Conservation (phyloP, 2,888 invertebrate species). For the Glaucopsyche alexis region DNA sequence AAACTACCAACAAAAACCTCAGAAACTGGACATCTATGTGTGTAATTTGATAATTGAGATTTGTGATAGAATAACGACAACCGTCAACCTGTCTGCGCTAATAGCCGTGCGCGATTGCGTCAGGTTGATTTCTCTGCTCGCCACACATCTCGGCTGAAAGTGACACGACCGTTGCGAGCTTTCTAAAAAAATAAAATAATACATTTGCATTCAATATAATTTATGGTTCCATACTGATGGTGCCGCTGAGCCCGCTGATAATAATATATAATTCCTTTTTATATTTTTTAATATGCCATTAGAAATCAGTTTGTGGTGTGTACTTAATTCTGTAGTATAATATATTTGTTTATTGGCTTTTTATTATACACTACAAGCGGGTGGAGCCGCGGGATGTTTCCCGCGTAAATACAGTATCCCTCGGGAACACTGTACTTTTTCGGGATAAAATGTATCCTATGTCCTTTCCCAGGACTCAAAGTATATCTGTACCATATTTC, state of each 20-base stretch:
- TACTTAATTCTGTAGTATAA: not conserved
- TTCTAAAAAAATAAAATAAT: constrained; percentile 50
- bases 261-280: constrained; percentile 8
- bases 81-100: constrained; percentile 35
- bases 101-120: constrained; percentile 48
- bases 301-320: not conserved
- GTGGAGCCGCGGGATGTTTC: too few species aligned
- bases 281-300: not conserved
- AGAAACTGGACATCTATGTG: not conserved
- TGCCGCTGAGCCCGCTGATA: too few species aligned
- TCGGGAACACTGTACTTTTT: too few species aligned
- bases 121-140: constrained; percentile 52
- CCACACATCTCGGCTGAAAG: constrained; percentile 49
- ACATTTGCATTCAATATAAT: constrained; percentile 17
- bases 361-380: not conserved
- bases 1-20: too few species aligned
- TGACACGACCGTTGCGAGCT: constrained; percentile 55
- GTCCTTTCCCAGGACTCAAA: too few species aligned
- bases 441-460: too few species aligned
- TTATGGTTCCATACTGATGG: constrained; percentile 8
- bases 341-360: not conserved
- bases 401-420: too few species aligned
- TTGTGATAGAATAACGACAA: constrained; percentile 31
- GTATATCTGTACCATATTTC: too few species aligned
- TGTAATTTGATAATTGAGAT: constrained; percentile 26